A percentile compares a stretch with the other conserved stretches of the same genome.
Evolutionary conservation across 1,140 invertebrate species (phyloP).

Genomic region (Parapsyche elsis): DNA sequence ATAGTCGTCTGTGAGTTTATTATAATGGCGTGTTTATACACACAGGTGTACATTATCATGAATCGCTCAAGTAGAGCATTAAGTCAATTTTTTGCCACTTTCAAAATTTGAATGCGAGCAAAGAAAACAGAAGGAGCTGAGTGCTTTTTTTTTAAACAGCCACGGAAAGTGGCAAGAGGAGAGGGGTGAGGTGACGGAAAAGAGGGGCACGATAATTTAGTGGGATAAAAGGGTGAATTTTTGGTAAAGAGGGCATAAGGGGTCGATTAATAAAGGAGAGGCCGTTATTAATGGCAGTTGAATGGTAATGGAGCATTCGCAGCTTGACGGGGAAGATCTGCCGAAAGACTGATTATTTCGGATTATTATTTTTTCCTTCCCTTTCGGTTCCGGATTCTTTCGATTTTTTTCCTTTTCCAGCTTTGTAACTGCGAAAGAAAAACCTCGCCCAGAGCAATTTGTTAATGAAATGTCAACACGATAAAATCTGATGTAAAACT

Average conservation of each 20-base stretch:
- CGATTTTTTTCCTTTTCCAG: background rate
- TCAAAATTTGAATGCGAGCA: background rate
- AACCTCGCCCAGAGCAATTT: no score
- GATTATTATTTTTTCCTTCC: conserved; percentile 23
- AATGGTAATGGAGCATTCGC: conserved; percentile 29
- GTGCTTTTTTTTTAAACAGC: no score
- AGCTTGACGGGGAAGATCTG: conserved; percentile 28
- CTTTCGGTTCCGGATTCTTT: background rate
- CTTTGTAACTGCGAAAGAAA: no score
- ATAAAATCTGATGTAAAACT: no score
- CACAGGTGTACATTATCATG: no score
- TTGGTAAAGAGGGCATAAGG: background rate
- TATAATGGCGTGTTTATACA: no score
- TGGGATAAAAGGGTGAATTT: conserved; percentile 10
- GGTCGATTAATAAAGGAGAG: conserved; percentile 20
- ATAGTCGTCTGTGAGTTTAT: no score
- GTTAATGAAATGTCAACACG: no score
- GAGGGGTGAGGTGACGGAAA: background rate
- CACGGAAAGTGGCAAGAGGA: no score
- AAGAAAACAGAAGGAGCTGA: background rate
- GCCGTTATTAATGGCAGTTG: conserved; percentile 20
- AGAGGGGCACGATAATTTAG: conserved; percentile 5
- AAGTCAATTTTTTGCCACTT: no score
- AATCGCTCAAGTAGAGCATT: no score
- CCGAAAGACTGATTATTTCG: conserved; percentile 30